Base-by-base conservation (phyloP, 2,888 invertebrate species). In the Acrobasis suavella region DNA sequence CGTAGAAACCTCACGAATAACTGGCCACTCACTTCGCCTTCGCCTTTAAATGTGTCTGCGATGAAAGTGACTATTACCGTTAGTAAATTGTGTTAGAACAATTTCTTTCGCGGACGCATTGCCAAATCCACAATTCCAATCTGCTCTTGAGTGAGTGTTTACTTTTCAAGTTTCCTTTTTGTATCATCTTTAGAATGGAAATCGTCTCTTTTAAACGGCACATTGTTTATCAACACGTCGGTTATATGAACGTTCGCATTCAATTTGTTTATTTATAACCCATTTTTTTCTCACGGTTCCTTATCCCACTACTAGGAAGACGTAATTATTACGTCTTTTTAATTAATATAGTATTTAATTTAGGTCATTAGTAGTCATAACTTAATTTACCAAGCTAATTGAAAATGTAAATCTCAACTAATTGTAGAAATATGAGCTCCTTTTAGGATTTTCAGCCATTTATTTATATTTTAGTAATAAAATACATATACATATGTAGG, bases 1-100 rank as follows among this genome's bases (percentile, higher is more conserved):
- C 87, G 91, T 92, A 91, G 91, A 91, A 91, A 91, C 90, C 90
- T 87, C 90, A 91, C 91, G 89, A 92, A 91, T 91, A 91, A 89
- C 91, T 90, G 89, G 87, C 91, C 91, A 90, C 89, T 89, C 88
- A 87, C 90, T 89, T 86, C 82, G 88, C 86, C 87, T 89, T 88
- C 82, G 87, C 86, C 87, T 90, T 88, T 87, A 88, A 87, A 89
- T 89, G 87, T 88, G 89, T 83, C 89, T 89, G 81, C 89, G 89
- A 91, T 90, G 91, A 92, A 92, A 91, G 91, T 91, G 88, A 88
- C 89, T 86, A 85, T 85, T 85, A 88, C 90, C 87, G 89, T 89
- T 89, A 88, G 82, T 85, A 85, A 84, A 87, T 89, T 89, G 85
- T 83, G 86, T 87, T 89, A 86, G 84, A 87, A 84, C 80, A 82